These are phyloP conservation scores for Anas capensis DNA, from an alignment of 2,797 vertebrate species.

Conservation along the genomic window DNA sequence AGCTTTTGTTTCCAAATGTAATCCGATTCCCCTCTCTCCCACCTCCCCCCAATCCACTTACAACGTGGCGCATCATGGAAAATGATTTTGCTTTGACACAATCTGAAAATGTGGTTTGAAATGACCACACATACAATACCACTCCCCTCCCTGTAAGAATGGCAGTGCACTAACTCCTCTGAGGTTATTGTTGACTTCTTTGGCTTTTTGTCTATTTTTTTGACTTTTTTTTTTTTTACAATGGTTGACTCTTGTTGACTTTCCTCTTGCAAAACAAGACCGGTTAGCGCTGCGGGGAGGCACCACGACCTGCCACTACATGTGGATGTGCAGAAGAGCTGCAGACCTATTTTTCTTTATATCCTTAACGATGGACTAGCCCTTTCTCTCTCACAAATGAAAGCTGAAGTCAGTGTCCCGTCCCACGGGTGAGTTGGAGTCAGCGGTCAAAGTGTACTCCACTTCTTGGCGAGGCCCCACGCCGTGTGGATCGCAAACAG, in stretches of 20 bases:
- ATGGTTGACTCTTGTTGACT: background rate
- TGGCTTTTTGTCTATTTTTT: background rate
- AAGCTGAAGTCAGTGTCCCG: fast-evolving
- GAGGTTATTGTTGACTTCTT: background rate
- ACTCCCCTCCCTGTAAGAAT: background rate
- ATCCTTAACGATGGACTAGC: background rate
- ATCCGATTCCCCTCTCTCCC: slow-evolving; percentile 28
- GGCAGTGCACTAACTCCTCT: background rate
- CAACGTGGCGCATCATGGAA: background rate
- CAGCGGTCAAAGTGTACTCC: background rate
- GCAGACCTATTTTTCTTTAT: background rate
- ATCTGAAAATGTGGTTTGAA: slow-evolving; percentile 9
- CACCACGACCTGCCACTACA: background rate
- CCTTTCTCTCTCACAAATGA: background rate
- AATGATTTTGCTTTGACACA: background rate
- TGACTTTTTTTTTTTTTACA: background rate
- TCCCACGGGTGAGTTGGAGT: background rate
- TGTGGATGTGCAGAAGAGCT: fast-evolving
- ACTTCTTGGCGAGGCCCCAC: background rate
- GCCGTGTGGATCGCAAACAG: background rate
- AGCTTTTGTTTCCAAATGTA: slow-evolving; percentile 73
- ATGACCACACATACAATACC: background rate
- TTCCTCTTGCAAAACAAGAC: background rate
- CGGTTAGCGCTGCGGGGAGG: background rate
- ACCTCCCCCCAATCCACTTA: slow-evolving; percentile 10